phyloP scores from a whole-genome alignment of 2,888 invertebrate species.

The Idaea straminata region DNA sequence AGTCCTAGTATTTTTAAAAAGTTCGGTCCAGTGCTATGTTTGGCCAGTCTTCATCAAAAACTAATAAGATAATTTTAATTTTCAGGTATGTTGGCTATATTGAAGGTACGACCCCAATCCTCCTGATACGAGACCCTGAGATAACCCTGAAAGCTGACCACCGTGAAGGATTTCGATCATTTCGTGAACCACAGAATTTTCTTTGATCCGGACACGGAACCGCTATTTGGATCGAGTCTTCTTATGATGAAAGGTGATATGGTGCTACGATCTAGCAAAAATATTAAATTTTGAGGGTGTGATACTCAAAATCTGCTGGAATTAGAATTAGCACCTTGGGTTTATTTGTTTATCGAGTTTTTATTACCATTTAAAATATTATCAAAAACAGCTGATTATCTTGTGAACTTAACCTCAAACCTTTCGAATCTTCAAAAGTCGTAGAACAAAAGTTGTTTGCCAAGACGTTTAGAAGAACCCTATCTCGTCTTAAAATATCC shows the following conservation, averaged over 20 bases:
- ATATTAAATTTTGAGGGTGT: background rate
- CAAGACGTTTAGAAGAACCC: no score
- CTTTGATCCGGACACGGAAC: slow-evolving; percentile 58
- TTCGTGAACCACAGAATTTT: slow-evolving; percentile 72
- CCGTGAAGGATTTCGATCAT: slow-evolving; percentile 80
- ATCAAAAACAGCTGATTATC: no score
- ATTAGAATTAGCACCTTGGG: no score
- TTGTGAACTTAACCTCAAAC: no score
- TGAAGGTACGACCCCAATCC: slow-evolving; percentile 57
- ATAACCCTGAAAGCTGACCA: slow-evolving; percentile 72
- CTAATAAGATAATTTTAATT: slow-evolving; percentile 2
- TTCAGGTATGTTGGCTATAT: slow-evolving; percentile 67
- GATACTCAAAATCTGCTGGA: no score
- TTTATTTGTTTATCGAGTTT: no score
- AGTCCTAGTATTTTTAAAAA: no score
- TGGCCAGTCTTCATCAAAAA: no score
- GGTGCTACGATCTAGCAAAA: slow-evolving; percentile 1
- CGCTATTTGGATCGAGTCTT: slow-evolving; percentile 58
- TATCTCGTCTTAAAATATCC: no score
- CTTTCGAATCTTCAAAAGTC: no score
- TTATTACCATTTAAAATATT: no score
- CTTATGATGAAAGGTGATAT: slow-evolving; percentile 56
- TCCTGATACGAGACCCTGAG: slow-evolving; percentile 76
- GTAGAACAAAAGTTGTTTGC: no score
- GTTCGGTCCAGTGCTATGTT: background rate